phyloP scores from a whole-genome alignment of 1,140 invertebrate genomes.

The Diorhabda carinulata region DNA sequence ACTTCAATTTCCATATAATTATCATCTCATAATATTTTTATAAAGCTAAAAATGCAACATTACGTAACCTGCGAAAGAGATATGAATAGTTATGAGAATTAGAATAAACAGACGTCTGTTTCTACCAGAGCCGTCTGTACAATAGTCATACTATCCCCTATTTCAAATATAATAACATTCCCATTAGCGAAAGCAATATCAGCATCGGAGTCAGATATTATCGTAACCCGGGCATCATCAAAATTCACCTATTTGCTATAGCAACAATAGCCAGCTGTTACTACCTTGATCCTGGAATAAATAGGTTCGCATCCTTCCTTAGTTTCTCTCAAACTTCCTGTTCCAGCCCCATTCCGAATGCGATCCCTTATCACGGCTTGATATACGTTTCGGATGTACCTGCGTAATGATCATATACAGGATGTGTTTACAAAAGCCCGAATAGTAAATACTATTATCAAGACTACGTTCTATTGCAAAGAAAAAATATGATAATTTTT shows the following conservation, averaged over 20 bases:
- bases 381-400: constrained; percentile 20
- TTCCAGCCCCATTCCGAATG: neutral
- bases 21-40: too few relatives aligned
- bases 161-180: neutral
- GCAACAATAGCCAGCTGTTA: constrained; percentile 25
- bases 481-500: too few relatives aligned
- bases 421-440: too few relatives aligned
- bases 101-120: too few relatives aligned
- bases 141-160: too few relatives aligned
- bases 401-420: neutral
- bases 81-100: too few relatives aligned
- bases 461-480: too few relatives aligned
- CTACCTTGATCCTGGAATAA: constrained; percentile 29
- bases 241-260: neutral
- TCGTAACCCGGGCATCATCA: neutral
- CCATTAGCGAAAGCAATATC: neutral
- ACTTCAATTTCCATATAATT: too few relatives aligned
- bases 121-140: too few relatives aligned
- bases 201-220: neutral
- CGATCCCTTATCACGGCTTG: constrained; percentile 22
- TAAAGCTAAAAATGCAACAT: too few relatives aligned
- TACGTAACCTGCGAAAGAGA: too few relatives aligned
- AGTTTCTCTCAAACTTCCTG: constrained; percentile 23
- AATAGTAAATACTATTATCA: too few relatives aligned
- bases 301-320: constrained; percentile 26